phyloP scores from a whole-genome alignment of 2,888 invertebrate genomes.

The Leptinotarsa tumamoca region DNA sequence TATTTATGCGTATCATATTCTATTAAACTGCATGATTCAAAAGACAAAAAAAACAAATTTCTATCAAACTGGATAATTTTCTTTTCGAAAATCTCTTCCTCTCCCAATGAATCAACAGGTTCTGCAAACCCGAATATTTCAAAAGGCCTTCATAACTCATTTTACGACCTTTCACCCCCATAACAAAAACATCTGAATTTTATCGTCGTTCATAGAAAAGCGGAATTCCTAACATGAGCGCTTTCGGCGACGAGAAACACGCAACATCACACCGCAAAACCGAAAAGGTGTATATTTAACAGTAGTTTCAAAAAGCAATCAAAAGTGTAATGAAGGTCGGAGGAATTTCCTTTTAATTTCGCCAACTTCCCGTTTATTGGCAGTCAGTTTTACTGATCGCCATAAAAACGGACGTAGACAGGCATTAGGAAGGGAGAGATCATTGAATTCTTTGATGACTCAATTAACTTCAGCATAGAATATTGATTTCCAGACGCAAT shows the following conservation, averaged over 20 bases:
- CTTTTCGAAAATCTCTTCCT: too few species aligned
- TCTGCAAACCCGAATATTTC: not conserved
- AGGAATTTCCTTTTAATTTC: not conserved
- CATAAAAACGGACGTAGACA: constrained; percentile 6
- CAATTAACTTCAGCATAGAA: not conserved
- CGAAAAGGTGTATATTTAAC: constrained; percentile 13
- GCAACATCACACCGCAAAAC: not conserved
- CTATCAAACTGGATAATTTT: too few species aligned
- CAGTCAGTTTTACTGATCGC: constrained; percentile 2
- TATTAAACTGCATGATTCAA: too few species aligned
- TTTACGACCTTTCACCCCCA: not conserved
- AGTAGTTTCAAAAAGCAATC: constrained; percentile 7
- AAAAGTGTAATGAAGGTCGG: not conserved
- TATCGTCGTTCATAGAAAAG: not conserved
- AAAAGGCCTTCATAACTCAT: not conserved
- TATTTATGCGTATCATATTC: too few species aligned
- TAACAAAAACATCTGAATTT: not conserved
- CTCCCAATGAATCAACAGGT: not conserved
- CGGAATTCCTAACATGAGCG: not conserved
- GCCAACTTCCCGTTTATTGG: constrained; percentile 10
- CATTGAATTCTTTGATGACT: constrained; percentile 10
- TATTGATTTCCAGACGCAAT: not conserved
- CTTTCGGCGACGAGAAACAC: not conserved
- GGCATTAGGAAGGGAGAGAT: not conserved
- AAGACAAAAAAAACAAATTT: too few species aligned